Conservation (phyloP, 2,797 vertebrate genomes). For the Lophura swinhoii region DNA sequence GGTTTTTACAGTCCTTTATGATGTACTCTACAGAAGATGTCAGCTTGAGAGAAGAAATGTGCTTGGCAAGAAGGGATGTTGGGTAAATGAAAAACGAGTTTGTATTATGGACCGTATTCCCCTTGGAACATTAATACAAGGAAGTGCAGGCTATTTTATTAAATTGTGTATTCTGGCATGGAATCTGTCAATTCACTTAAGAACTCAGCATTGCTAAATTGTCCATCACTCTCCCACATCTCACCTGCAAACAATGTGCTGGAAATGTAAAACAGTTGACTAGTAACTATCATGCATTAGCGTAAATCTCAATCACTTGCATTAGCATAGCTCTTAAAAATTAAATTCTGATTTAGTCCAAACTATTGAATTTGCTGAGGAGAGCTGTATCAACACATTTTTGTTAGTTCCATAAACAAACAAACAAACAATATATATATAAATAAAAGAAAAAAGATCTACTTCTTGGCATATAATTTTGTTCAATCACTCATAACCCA, state of each 20-base stretch:
- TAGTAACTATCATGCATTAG: background rate
- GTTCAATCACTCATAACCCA: background rate
- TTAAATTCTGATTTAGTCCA: background rate
- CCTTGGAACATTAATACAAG: conserved; percentile 5
- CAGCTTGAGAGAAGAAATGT: conserved; percentile 27
- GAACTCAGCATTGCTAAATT: conserved; percentile 19
- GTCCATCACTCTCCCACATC: background rate
- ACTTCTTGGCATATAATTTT: background rate
- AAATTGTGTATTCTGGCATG: background rate
- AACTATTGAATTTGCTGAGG: background rate
- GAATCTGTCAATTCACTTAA: conserved; percentile 9
- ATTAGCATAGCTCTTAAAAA: background rate
- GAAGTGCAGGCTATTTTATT: conserved; percentile 45
- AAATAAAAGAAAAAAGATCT: background rate
- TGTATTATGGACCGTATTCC: conserved; percentile 7
- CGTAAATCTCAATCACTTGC: background rate
- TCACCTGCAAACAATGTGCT: conserved; percentile 6
- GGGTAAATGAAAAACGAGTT: conserved; percentile 14
- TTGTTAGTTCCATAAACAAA: background rate
- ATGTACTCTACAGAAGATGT: conserved; percentile 19
- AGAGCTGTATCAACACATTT: fast-evolving
- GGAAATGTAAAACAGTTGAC: conserved; percentile 23
- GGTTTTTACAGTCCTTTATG: conserved; percentile 25
- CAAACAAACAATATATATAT: background rate
- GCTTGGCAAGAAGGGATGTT: conserved; percentile 1